Evolutionary conservation across 2,113 vertebrate genomes (phyloP).

Genomic region (Asarcornis scutulata): DNA sequence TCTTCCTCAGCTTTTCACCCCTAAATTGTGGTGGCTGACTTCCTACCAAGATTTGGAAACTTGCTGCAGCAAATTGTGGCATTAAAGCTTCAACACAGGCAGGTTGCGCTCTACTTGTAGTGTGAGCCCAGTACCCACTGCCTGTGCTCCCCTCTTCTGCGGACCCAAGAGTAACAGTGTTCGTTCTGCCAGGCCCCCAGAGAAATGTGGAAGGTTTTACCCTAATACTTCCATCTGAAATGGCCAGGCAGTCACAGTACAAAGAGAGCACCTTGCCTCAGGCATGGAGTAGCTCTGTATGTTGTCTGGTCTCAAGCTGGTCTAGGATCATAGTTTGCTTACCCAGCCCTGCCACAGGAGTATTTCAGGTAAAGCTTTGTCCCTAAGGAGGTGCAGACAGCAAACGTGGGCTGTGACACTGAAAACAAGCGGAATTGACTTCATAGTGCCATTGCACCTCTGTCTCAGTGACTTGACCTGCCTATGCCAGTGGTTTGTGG

Average conservation of each 20-base stretch:
- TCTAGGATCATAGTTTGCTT: not conserved
- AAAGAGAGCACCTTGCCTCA: not conserved
- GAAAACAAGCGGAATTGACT: not conserved
- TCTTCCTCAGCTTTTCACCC: not conserved
- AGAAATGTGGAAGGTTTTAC: not conserved
- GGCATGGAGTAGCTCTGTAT: rapidly evolving
- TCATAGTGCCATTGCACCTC: too few species aligned
- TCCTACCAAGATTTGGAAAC: not conserved
- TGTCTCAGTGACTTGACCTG: not conserved
- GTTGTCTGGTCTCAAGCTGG: not conserved
- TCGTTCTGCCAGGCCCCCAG: not conserved
- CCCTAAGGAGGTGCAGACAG: not conserved
- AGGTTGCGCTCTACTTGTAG: not conserved
- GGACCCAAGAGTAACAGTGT: not conserved
- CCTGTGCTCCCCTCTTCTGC: not conserved
- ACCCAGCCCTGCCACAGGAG: not conserved
- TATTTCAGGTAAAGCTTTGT: not conserved
- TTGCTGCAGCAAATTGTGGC: not conserved
- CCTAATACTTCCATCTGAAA: not conserved
- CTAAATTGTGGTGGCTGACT: not conserved
- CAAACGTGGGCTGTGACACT: rapidly evolving
- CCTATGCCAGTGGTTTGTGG: not conserved
- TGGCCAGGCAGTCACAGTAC: rapidly evolving
- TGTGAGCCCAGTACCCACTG: not conserved
- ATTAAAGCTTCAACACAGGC: not conserved